phyloP scores from a whole-genome alignment of 92 coral and sea anemone species.

The Porites rus region DNA sequence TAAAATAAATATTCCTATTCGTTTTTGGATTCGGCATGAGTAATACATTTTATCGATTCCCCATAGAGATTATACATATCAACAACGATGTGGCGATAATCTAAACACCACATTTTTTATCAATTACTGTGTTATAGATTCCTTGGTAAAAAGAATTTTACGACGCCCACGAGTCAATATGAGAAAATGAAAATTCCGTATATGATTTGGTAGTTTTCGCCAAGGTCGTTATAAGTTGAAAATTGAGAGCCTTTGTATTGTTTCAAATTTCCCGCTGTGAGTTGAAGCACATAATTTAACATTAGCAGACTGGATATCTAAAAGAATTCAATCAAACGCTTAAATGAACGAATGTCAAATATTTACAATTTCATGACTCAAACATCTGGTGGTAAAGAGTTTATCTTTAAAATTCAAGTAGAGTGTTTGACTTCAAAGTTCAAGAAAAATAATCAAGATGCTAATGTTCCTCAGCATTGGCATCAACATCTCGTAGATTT shows the following conservation, averaged over 20 bases:
- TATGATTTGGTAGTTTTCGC: background rate
- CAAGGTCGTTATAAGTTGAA: constrained; percentile 8
- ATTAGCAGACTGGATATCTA: background rate
- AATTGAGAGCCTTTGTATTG: background rate
- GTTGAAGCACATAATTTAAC: constrained; percentile 1
- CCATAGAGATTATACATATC: no score
- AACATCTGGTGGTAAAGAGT: constrained; percentile 9
- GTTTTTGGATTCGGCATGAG: no score
- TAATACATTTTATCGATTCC: no score
- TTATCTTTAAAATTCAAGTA: background rate
- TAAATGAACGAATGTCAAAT: background rate
- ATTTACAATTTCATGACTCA: background rate
- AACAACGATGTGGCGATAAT: no score
- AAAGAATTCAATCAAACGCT: background rate
- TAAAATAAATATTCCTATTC: background rate
- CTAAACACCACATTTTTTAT: no score
- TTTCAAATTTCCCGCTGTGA: constrained; percentile 10
- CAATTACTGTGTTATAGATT: no score
- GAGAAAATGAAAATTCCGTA: background rate
- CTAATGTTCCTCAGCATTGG: background rate
- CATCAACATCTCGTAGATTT: background rate
- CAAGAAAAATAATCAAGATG: background rate
- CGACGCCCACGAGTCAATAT: background rate
- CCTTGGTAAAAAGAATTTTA: background rate
- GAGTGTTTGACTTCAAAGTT: background rate